Evolutionary conservation across 2,113 vertebrate species (phyloP).

Genomic region (Mugil cephalus): DNA sequence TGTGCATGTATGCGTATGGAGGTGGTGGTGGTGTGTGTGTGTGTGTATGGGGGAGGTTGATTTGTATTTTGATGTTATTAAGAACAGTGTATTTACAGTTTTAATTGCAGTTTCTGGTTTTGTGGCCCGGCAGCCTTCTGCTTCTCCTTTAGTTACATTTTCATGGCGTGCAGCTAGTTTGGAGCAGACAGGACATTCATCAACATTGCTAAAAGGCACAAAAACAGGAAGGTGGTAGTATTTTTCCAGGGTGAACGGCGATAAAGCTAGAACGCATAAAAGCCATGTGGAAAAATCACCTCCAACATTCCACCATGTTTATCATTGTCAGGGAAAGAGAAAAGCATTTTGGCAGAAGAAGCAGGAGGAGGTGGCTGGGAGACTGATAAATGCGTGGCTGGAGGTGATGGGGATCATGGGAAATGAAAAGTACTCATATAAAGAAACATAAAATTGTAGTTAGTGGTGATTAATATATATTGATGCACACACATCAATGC

Average conservation of each 20-base stretch:
- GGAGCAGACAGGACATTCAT: constrained; percentile 40
- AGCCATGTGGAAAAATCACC: constrained; percentile 36
- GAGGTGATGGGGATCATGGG: constrained; percentile 41
- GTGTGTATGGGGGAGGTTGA: too few relatives aligned
- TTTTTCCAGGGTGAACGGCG: constrained; percentile 10
- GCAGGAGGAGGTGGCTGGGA: constrained; percentile 1
- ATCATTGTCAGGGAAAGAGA: constrained; percentile 18
- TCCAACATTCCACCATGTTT: constrained; percentile 51
- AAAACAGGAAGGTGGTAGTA: constrained; percentile 53
- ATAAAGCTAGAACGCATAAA: constrained; percentile 45
- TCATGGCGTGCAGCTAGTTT: constrained; percentile 10
- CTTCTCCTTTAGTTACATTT: constrained; percentile 32
- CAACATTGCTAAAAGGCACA: constrained; percentile 23
- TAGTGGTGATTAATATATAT: not conserved
- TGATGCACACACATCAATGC: not conserved
- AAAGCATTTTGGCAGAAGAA: constrained; percentile 15
- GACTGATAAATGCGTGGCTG: constrained; percentile 28
- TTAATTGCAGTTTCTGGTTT: not conserved
- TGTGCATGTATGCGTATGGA: not conserved
- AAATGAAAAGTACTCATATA: constrained; percentile 23
- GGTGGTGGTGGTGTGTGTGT: not conserved
- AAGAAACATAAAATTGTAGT: not conserved
- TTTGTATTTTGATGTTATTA: constrained; percentile 1
- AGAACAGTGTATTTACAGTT: not conserved
- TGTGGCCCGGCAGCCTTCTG: too few relatives aligned